These are phyloP conservation scores for Margaritifera margaritifera DNA, from an alignment of 2,888 invertebrate species.

Conservation along the genomic window DNA sequence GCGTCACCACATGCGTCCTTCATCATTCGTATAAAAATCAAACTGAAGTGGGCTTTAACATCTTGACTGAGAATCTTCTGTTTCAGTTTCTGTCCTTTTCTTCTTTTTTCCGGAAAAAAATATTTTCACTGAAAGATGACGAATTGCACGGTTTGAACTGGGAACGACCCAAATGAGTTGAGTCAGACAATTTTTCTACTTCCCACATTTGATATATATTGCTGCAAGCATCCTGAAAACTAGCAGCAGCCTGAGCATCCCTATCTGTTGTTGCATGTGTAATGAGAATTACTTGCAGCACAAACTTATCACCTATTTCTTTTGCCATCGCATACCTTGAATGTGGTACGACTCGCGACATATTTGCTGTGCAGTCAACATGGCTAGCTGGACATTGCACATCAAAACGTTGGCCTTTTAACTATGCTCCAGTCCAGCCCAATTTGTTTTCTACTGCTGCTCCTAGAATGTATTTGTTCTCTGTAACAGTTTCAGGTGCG, in stretches of 20 bases:
- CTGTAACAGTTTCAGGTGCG: too few species aligned
- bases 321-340: conserved; percentile 5
- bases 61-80: too few species aligned
- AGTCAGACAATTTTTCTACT: conserved; percentile 8
- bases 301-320: conserved; percentile 9
- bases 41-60: too few species aligned
- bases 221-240: conserved; percentile 1
- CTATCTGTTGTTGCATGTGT: conserved; percentile 13
- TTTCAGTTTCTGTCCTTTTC: too few species aligned
- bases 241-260: not conserved
- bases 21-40: too few species aligned
- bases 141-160: not conserved
- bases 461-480: too few species aligned
- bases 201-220: conserved; percentile 8
- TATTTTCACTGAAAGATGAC: too few species aligned
- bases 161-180: conserved; percentile 8
- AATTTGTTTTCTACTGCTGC: conserved; percentile 2
- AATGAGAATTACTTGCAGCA: conserved; percentile 7
- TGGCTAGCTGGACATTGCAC: conserved; percentile 16
- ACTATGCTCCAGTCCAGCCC: conserved; percentile 17
- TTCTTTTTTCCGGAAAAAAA: too few species aligned
- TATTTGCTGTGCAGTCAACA: conserved; percentile 16
- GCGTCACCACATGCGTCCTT: too few species aligned
- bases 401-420: conserved; percentile 10
- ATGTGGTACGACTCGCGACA: too few species aligned